A percentile compares a stretch with the other conserved stretches of the same genome.
These are phyloP conservation scores for Drosophila monieri DNA, from an alignment of 2,888 invertebrate genomes.

Conservation along the genomic window DNA sequence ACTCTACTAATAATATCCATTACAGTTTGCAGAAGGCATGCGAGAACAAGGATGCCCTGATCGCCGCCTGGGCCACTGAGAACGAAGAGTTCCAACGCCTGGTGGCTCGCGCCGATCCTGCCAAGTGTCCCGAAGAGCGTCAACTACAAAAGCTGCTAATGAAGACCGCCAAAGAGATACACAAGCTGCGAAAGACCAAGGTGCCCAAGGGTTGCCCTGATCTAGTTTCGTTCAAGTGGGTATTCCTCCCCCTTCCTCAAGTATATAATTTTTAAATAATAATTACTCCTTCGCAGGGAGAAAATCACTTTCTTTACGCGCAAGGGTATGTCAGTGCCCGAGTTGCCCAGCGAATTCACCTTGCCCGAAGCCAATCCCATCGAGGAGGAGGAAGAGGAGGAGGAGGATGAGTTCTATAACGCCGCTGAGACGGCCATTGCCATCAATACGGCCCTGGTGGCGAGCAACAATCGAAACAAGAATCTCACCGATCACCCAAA, in stretches of 20 bases:
- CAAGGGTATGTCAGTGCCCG: conserved; percentile 90
- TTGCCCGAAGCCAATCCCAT: conserved; percentile 84
- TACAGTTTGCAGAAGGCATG: conserved; percentile 92
- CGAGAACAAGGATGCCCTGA: conserved; percentile 91
- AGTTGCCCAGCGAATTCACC: conserved; percentile 87
- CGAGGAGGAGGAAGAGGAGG: conserved; percentile 79
- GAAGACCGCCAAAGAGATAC: conserved; percentile 95
- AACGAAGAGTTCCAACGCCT: conserved; percentile 93
- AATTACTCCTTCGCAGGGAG: conserved; percentile 87
- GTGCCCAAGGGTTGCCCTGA: conserved; percentile 95
- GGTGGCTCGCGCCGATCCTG: conserved; percentile 84
- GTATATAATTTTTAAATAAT: too few species aligned
- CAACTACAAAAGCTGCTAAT: conserved; percentile 91
- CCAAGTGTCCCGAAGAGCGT: conserved; percentile 85
- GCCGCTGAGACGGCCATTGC: conserved; percentile 80
- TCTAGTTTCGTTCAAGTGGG: conserved; percentile 95
- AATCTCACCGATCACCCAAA: conserved; percentile 82
- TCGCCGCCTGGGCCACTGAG: conserved; percentile 93
- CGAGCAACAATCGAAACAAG: conserved; percentile 83
- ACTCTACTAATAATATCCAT: not conserved
- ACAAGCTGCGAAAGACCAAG: conserved; percentile 93
- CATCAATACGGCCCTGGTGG: conserved; percentile 82
- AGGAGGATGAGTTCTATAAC: conserved; percentile 71
- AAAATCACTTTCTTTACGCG: conserved; percentile 98
- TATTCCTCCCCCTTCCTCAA: conserved; percentile 52